A percentile compares a stretch with the other conserved stretches of the same genome.
Evolutionary conservation across 2,797 vertebrate species (phyloP).

Genomic region (Schizothorax lantsangensis): DNA sequence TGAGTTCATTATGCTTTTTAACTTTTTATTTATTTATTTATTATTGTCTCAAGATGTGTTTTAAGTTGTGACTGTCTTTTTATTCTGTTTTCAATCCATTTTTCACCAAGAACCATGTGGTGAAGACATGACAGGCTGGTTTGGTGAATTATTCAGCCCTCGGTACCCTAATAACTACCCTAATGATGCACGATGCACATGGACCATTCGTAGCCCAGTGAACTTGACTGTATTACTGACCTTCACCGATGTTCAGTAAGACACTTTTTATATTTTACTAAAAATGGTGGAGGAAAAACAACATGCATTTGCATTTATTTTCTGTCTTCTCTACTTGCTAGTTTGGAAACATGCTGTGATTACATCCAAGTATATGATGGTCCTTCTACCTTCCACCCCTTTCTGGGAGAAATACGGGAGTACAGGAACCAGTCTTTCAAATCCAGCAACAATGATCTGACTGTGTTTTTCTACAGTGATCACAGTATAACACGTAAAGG

Average conservation of each 20-base stretch:
- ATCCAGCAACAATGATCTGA: conserved; percentile 27
- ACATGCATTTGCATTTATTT: not conserved
- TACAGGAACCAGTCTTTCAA: not conserved
- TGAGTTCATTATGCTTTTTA: no score
- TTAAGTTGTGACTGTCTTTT: not conserved
- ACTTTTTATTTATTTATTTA: no score
- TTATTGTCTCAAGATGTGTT: no score
- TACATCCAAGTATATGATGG: conserved; percentile 40
- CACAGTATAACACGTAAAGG: not conserved
- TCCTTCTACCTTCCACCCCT: not conserved
- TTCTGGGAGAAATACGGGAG: conserved; percentile 14
- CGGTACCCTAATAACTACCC: conserved; percentile 18
- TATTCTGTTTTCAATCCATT: not conserved
- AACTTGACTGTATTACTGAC: not conserved
- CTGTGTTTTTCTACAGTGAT: not conserved
- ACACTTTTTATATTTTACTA: not conserved
- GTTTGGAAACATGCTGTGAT: conserved; percentile 38
- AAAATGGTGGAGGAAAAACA: not conserved
- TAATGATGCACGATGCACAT: not conserved
- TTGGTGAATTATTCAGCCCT: conserved; percentile 25
- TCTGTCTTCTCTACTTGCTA: not conserved
- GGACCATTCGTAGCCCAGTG: conserved; percentile 13
- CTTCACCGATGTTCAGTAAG: not conserved
- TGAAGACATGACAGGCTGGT: not conserved
- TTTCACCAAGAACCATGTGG: not conserved